Conservation (phyloP, 1,140 invertebrate genomes). For the Branchinecta lynchi region DNA sequence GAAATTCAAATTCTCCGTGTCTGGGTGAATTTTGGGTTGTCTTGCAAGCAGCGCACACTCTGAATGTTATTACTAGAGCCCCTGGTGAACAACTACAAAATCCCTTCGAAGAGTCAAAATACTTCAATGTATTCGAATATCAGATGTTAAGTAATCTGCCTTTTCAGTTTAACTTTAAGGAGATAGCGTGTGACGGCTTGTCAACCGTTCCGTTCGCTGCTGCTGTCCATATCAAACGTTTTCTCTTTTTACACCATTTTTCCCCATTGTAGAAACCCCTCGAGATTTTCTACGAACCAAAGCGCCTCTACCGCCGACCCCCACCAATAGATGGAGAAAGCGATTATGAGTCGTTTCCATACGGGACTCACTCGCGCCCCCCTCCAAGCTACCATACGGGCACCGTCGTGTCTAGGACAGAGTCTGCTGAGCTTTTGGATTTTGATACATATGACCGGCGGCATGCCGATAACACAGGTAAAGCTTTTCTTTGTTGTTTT, state of each 20-base stretch:
- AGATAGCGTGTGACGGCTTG: neutral
- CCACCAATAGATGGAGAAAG: neutral
- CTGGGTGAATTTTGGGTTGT: too few species aligned
- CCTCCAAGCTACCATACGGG: constrained; percentile 2
- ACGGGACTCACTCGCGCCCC: neutral
- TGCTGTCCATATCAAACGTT: neutral
- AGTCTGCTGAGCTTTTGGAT: too few species aligned
- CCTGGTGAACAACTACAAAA: too few species aligned
- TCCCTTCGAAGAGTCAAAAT: too few species aligned
- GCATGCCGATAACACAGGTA: too few species aligned
- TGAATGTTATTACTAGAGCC: too few species aligned
- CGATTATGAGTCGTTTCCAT: neutral
- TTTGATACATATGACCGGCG: too few species aligned
- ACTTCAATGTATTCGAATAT: too few species aligned
- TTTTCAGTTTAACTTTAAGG: neutral
- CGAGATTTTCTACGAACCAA: neutral
- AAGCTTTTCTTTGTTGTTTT: too few species aligned
- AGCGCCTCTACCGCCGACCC: neutral
- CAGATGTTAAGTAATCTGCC: too few species aligned
- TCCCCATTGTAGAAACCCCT: neutral
- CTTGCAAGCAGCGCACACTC: too few species aligned
- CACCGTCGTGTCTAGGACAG: neutral
- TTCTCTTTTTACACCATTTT: neutral
- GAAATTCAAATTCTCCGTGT: too few species aligned
- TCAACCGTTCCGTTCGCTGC: neutral